These are phyloP conservation scores for Chlorodrepanis virens DNA, from an alignment of 2,113 vertebrate species.

Conservation along the genomic window DNA sequence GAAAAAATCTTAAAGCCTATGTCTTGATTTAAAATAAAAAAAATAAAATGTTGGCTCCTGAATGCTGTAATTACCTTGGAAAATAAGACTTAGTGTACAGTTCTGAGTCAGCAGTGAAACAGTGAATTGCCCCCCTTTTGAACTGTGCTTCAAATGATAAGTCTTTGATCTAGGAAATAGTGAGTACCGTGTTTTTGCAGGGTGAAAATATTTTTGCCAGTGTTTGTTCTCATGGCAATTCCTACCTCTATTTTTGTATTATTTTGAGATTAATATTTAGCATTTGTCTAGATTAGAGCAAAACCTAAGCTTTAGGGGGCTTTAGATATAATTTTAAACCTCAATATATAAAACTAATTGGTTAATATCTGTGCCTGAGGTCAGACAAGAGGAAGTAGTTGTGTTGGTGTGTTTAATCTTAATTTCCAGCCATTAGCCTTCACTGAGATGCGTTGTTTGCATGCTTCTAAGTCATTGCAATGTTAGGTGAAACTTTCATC, in stretches of 20 bases:
- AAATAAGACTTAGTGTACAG: neutral
- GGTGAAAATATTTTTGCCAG: neutral
- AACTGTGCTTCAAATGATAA: neutral
- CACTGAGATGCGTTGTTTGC: neutral
- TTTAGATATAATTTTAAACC: neutral
- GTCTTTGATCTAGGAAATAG: neutral
- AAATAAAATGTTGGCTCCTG: neutral
- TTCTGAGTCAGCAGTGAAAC: neutral
- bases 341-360: accelerated
- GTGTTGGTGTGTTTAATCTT: neutral
- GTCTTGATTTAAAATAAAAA: neutral
- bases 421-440: neutral
- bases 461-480: neutral
- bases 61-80: neutral
- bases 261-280: neutral
- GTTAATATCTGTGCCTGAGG: neutral
- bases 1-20: neutral
- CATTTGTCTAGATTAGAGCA: neutral
- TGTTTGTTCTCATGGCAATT: neutral
- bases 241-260: neutral
- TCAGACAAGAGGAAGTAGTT: neutral
- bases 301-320: neutral
- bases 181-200: neutral
- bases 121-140: accelerated
- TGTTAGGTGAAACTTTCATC: neutral